phyloP scores from a whole-genome alignment of 2,888 invertebrate species.

The Parelbella ahira region DNA sequence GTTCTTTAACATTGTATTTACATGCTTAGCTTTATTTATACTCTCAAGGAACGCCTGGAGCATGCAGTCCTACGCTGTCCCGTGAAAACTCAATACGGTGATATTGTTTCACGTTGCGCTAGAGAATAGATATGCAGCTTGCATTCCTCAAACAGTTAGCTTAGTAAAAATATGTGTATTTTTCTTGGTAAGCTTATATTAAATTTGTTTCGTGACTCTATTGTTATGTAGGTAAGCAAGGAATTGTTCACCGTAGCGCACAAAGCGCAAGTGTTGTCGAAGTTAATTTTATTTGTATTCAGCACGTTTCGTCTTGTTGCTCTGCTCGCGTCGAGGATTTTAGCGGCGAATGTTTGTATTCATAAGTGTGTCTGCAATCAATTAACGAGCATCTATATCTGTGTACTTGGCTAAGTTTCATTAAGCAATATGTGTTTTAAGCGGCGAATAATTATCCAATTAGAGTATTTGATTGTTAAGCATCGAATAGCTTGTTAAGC shows the following conservation, averaged over 20 bases:
- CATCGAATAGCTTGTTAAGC: not conserved
- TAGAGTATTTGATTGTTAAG: conserved; percentile 4
- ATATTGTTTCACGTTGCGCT: too few relatives aligned
- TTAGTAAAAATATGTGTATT: too few relatives aligned
- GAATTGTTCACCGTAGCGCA: conserved; percentile 6
- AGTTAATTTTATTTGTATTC: conserved; percentile 27
- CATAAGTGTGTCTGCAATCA: conserved; percentile 41
- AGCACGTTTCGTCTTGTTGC: conserved; percentile 16
- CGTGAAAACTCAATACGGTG: too few relatives aligned
- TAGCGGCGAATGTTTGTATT: conserved; percentile 36
- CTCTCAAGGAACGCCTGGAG: too few relatives aligned
- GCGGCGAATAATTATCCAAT: conserved; percentile 11
- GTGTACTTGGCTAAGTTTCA: conserved; percentile 32
- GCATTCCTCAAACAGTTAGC: too few relatives aligned
- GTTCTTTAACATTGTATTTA: too few relatives aligned
- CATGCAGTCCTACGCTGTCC: too few relatives aligned
- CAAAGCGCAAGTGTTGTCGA: conserved; percentile 17
- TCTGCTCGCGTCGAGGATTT: conserved; percentile 15
- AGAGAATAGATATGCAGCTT: too few relatives aligned
- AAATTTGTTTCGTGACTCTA: conserved; percentile 2
- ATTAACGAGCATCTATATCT: conserved; percentile 43
- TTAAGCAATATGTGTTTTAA: conserved; percentile 26
- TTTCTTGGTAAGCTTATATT: not conserved
- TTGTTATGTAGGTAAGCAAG: conserved; percentile 14
- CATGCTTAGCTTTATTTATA: too few relatives aligned